Evolutionary conservation across 2,888 invertebrate species (phyloP).

Genomic region (Clunio marinus): DNA sequence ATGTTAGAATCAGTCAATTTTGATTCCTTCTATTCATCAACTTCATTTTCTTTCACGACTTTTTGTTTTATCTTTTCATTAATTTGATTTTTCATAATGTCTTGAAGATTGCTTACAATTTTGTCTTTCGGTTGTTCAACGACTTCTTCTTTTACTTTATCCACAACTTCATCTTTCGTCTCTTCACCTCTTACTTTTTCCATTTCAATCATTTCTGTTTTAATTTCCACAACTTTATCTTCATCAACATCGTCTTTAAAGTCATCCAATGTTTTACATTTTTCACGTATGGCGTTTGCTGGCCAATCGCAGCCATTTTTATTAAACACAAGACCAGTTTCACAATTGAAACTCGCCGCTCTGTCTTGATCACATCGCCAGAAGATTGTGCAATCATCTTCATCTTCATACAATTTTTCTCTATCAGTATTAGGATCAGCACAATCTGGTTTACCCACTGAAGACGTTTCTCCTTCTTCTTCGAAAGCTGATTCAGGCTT

Average conservation of each 20-base stretch:
- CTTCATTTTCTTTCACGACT: not conserved
- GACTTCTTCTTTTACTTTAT: too few relatives aligned
- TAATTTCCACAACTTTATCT: too few relatives aligned
- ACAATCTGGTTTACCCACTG: constrained; percentile 39
- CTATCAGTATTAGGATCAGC: constrained; percentile 50
- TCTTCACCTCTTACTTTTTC: too few relatives aligned
- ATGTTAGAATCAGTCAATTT: not conserved
- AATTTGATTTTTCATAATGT: too few relatives aligned
- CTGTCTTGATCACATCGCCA: constrained; percentile 80
- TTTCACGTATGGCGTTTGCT: constrained; percentile 60
- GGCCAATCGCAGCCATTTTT: constrained; percentile 79
- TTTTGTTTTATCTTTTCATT: too few relatives aligned
- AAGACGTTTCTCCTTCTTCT: constrained; percentile 31
- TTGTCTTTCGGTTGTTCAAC: too few relatives aligned
- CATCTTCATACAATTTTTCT: constrained; percentile 48
- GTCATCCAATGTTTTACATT: constrained; percentile 46
- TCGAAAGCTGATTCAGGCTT: constrained; percentile 7
- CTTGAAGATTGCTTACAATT: too few relatives aligned
- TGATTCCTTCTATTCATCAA: not conserved
- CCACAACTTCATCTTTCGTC: too few relatives aligned
- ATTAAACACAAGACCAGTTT: constrained; percentile 71
- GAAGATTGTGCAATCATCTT: constrained; percentile 58
- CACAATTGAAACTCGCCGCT: constrained; percentile 67
- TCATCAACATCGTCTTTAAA: too few relatives aligned
- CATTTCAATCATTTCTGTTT: too few relatives aligned